phyloP scores from a whole-genome alignment of 2,888 invertebrate species.

The Rhagonycha lutea region DNA sequence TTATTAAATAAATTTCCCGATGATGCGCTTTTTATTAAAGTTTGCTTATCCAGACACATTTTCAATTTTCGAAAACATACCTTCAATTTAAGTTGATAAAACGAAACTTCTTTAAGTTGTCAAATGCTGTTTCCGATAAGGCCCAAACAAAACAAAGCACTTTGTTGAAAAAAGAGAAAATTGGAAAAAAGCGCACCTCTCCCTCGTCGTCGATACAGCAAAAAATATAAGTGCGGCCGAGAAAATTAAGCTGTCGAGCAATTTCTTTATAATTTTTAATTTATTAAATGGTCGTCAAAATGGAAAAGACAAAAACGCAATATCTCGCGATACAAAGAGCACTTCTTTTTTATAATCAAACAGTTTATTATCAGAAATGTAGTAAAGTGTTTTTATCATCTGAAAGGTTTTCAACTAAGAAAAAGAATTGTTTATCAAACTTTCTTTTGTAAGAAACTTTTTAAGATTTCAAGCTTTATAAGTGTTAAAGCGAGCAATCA shows the following conservation, averaged over 20 bases:
- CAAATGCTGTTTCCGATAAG: not conserved
- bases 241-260: not conserved
- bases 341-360: not conserved
- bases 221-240: not conserved
- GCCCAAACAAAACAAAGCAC: not conserved
- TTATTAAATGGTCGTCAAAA: not conserved
- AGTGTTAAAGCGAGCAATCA: not conserved
- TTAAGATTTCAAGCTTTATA: not conserved
- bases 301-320: not conserved
- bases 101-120: not conserved
- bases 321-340: not conserved
- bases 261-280: not conserved
- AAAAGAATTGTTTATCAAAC: not conserved
- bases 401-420: not conserved
- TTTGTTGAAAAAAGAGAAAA: not conserved
- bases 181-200: not conserved
- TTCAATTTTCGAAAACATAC: not conserved
- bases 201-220: not conserved
- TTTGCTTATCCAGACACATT: not conserved
- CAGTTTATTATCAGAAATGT: not conserved
- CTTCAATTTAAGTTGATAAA: not conserved
- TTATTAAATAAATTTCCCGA: not conserved
- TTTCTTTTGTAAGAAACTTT: conserved; percentile 2
- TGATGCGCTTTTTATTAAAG: not conserved
- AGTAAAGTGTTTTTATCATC: not conserved